phyloP scores from a whole-genome alignment of 2,797 vertebrate genomes.

The Takifugu rubripes region DNA sequence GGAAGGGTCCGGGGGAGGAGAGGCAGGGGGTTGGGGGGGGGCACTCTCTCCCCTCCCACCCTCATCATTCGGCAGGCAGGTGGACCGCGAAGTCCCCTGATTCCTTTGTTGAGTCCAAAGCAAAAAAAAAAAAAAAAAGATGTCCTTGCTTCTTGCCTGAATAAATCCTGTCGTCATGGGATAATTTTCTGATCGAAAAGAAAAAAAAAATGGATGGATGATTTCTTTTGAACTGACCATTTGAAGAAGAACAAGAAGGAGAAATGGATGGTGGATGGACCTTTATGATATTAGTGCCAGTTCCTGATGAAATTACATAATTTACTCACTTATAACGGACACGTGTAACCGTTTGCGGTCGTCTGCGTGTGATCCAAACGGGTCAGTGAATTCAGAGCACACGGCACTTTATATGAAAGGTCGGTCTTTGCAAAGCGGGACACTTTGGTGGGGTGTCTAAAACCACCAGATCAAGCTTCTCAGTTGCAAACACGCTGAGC shows the following conservation, averaged over 20 bases:
- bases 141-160: conserved; percentile 87
- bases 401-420: conserved; percentile 34
- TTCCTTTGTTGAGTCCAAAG: conserved; percentile 92
- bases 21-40: conserved; percentile 77
- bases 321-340: conserved; percentile 9
- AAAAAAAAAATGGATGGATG: conserved; percentile 73
- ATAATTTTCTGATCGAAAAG: conserved; percentile 86
- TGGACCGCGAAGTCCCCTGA: conserved; percentile 99
- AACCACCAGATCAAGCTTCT: conserved; percentile 16
- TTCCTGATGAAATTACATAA: conserved; percentile 14
- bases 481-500: conserved; percentile 52
- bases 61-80: conserved; percentile 97
- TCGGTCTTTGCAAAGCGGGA: too few relatives aligned
- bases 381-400: conserved; percentile 8
- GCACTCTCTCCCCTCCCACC: conserved; percentile 79
- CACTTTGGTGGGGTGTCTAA: too few relatives aligned
- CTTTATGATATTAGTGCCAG: conserved; percentile 25
- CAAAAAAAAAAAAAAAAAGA: conserved; percentile 64
- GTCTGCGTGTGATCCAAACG: too few relatives aligned
- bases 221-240: conserved; percentile 35
- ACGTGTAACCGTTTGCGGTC: conserved; percentile 53
- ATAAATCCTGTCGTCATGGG: conserved; percentile 95
- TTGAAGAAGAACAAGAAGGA: conserved; percentile 51
- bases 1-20: conserved; percentile 77
- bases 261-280: conserved; percentile 71